Evolutionary conservation across 2,113 vertebrate species (phyloP).

Genomic region (Dryoscopus gambensis): DNA sequence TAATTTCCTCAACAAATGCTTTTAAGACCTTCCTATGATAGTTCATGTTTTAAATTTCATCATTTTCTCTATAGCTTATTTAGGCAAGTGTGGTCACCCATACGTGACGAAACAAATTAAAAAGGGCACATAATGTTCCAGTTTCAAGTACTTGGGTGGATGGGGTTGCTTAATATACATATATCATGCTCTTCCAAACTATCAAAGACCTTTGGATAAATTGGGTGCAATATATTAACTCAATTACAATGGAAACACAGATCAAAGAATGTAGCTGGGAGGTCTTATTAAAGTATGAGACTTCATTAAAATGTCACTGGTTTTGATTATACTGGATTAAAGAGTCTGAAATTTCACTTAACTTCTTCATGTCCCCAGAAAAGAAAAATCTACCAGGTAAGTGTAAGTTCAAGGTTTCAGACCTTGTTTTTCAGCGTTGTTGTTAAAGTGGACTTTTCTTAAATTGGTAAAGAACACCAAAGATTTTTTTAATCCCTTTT

Average conservation of each 20-base stretch:
- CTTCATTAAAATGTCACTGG: background rate
- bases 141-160: background rate
- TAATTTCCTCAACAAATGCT: slow-evolving; percentile 53
- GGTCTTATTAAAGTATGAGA: slow-evolving; percentile 26
- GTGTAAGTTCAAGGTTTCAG: background rate
- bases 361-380: background rate
- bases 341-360: background rate
- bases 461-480: background rate
- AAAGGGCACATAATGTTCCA: background rate
- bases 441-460: background rate
- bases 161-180: background rate
- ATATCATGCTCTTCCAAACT: background rate
- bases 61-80: slow-evolving; percentile 34
- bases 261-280: slow-evolving; percentile 36
- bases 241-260: slow-evolving; percentile 1
- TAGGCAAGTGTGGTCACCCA: slow-evolving; percentile 15
- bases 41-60: slow-evolving; percentile 16
- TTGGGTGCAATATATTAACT: slow-evolving; percentile 4
- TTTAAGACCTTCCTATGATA: slow-evolving; percentile 17
- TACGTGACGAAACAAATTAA: background rate
- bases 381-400: background rate
- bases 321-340: slow-evolving; percentile 19
- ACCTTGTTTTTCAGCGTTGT: background rate
- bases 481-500: background rate
- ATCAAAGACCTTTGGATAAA: slow-evolving; percentile 9